phyloP scores from a whole-genome alignment of 2,888 invertebrate genomes.

The Andricus quercusramuli region DNA sequence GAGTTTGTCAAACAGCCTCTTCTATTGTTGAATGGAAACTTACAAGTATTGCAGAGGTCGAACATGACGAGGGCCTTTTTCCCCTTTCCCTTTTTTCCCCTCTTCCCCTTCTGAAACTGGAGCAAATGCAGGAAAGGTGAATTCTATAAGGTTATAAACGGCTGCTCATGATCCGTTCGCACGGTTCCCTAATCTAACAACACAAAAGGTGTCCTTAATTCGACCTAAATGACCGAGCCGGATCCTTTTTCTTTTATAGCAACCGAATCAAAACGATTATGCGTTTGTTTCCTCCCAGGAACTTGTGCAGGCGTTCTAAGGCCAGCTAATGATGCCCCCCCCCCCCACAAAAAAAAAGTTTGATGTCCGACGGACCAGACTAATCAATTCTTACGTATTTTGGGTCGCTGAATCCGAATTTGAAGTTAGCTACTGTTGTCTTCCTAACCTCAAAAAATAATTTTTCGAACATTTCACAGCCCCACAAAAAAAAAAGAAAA shows the following conservation, averaged over 20 bases:
- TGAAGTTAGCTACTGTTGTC: too few relatives aligned
- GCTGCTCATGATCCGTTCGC: neutral
- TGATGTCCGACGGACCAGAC: too few relatives aligned
- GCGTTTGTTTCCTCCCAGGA: neutral
- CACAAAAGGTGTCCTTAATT: slow-evolving; percentile 23
- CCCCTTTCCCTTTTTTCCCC: neutral
- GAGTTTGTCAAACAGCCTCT: slow-evolving; percentile 1
- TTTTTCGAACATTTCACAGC: too few relatives aligned
- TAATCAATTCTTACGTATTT: too few relatives aligned
- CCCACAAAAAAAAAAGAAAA: too few relatives aligned
- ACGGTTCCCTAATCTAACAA: neutral
- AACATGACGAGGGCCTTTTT: neutral
- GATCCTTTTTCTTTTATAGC: slow-evolving; percentile 7
- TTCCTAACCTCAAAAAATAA: too few relatives aligned
- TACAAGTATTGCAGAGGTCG: neutral
- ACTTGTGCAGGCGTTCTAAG: neutral
- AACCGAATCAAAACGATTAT: slow-evolving; percentile 5
- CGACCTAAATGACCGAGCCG: neutral
- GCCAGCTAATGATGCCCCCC: neutral
- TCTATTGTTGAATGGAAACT: neutral
- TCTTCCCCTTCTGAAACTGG: slow-evolving; percentile 13
- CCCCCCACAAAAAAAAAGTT: too few relatives aligned
- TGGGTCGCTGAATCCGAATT: too few relatives aligned
- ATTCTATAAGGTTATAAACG: neutral
- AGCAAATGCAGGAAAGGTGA: slow-evolving; percentile 14